A percentile compares a stretch with the other conserved stretches of the same genome.
phyloP scores from a whole-genome alignment of 2,113 vertebrate genomes.

The Ovis canadensis region DNA sequence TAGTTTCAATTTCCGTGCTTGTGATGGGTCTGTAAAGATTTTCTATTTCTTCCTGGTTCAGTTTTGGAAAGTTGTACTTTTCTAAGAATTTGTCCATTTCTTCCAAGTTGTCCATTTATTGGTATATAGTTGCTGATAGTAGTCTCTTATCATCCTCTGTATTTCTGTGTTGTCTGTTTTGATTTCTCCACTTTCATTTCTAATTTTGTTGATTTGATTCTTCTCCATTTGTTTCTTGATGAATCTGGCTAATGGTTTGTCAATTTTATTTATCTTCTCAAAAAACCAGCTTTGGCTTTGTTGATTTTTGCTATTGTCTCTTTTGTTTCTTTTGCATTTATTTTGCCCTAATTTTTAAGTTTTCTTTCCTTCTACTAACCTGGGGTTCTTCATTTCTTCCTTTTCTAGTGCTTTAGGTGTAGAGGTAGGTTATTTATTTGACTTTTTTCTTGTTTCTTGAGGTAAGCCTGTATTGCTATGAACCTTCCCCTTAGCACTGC shows the following conservation, averaged over 20 bases:
- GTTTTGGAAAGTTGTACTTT: background rate
- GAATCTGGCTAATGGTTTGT: background rate
- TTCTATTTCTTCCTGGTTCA: background rate
- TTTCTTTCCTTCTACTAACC: background rate
- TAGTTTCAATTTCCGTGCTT: rapidly evolving
- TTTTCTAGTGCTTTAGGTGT: background rate
- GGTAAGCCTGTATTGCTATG: background rate
- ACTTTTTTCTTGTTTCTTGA: background rate
- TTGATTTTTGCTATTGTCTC: background rate
- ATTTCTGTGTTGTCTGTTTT: background rate
- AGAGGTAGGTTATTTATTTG: background rate
- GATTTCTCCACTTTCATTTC: background rate
- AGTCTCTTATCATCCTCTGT: background rate
- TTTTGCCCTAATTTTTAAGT: background rate
- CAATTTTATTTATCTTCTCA: background rate
- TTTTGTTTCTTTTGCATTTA: background rate
- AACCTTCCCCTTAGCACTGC: background rate
- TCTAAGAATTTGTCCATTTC: background rate
- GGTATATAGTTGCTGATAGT: background rate
- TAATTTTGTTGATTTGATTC: background rate
- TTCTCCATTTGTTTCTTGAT: background rate
- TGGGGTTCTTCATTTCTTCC: background rate
- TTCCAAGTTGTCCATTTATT: background rate
- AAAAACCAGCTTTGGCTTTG: background rate
- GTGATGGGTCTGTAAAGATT: background rate